Evolutionary conservation across 35 echinoderm and acorn worm species (phyloP).

Genomic region (Heliocidaris tuberculata): DNA sequence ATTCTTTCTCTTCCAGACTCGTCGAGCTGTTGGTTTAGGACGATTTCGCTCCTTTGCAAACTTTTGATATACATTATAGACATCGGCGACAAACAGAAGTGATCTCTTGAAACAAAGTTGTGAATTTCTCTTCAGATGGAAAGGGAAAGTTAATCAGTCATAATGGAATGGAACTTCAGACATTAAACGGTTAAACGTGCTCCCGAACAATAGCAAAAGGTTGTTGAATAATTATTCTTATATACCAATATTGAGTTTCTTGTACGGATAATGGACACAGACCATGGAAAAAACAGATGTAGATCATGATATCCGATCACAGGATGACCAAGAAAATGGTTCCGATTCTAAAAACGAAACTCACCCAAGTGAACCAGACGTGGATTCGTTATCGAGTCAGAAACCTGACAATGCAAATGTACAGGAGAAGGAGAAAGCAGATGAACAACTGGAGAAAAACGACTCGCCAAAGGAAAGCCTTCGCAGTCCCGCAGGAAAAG

Average conservation of each 20-base stretch:
- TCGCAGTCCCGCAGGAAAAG: neutral
- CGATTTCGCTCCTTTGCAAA: neutral
- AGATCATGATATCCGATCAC: neutral
- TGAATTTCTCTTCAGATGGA: neutral
- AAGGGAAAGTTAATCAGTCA: neutral
- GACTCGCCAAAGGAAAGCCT: neutral
- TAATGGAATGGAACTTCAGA: neutral
- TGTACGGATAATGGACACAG: neutral
- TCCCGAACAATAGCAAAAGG: neutral
- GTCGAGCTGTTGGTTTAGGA: neutral
- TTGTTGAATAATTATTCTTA: neutral
- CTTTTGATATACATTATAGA: neutral
- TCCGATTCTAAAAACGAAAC: neutral
- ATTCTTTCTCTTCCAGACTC: neutral
- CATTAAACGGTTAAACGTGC: neutral
- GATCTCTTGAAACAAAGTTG: neutral
- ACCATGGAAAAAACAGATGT: neutral
- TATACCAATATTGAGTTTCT: neutral
- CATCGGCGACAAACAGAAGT: neutral
- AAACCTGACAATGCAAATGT: neutral
- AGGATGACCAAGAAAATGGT: neutral
- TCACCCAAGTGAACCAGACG: neutral
- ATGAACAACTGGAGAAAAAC: neutral
- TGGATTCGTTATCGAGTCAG: neutral
- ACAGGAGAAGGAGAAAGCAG: neutral